Base-by-base conservation (phyloP, 2,888 invertebrate species). In the Megalurothrips usitatus region DNA sequence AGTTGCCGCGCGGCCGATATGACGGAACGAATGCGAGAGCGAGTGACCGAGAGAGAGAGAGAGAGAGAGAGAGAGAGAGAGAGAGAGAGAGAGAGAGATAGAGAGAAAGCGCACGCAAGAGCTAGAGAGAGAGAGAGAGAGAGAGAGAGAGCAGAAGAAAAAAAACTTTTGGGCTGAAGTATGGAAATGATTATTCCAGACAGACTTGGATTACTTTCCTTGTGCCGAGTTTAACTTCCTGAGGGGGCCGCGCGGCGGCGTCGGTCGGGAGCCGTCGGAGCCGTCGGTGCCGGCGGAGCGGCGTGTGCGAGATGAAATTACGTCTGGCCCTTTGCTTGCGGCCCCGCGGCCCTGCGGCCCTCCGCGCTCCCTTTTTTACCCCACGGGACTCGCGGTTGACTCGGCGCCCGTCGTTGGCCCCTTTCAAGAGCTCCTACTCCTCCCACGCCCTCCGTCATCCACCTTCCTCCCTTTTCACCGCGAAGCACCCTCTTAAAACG, bases 121-220 rank as follows among this genome's bases (percentile, higher is more conserved):
- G 34, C 2, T 2, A 43, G 34, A 43, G 34, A 43, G 34, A 43
- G 34, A 43, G 34, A 43, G 34, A 43, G 34, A 43, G 34, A 43
- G 34, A 43, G 34, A 43, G 34, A 43, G 34, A 43, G 34, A 43
- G 34, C 34, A 43, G 34, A 58, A 58, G 14, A 17, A 17, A 58
- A 58, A 17, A 17, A 75, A 75, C 23, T 75, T 58, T 58, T 12
- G 26, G 26, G 68, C 68, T 26, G 26, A 26, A 75, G 68, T 75
- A 75, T 75, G 68, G 68, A 75, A 75, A 75, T 75, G 68, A 26
- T 75, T 75, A 75, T 26, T 26, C 19, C 68, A 75, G 68, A 23
- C 68, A 75, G 68, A 23, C 68, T 58, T 75, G 68, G 68, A 75
- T 75, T 75, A 75, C 68, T 75, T 75, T 75, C 68, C 23, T 75